A percentile compares a stretch with the other conserved stretches of the same genome.
Conservation (phyloP, 2,888 invertebrate species). For the Amiota communis region DNA sequence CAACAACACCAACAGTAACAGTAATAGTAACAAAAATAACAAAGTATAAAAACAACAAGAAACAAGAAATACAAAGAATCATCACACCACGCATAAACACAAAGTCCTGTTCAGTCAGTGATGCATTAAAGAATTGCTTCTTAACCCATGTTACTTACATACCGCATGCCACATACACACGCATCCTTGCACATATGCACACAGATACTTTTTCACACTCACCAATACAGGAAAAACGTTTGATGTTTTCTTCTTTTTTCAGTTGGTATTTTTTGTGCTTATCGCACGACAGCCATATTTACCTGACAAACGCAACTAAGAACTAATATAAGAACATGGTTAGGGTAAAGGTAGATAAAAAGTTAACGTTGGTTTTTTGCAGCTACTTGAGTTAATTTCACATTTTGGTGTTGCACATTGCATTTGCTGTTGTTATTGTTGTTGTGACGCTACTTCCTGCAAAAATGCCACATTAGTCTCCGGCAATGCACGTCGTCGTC, state of each 20-base stretch:
- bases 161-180: neutral
- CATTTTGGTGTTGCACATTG: neutral
- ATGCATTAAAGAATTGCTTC: neutral
- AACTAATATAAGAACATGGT: neutral
- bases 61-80: neutral
- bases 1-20: neutral
- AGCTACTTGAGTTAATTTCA: conserved; percentile 28
- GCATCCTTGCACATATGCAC: neutral
- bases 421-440: neutral
- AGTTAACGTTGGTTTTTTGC: neutral
- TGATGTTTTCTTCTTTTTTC: too few species aligned
- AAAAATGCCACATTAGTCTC: conserved; percentile 15
- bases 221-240: neutral
- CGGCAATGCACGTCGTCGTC: neutral
- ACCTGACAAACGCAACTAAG: conserved; percentile 1
- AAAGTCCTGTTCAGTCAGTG: too few species aligned
- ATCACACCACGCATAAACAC: neutral
- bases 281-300: conserved; percentile 11
- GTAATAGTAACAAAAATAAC: neutral
- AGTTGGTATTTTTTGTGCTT: neutral
- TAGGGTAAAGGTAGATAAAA: neutral
- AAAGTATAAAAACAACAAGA: neutral
- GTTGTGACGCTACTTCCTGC: neutral
- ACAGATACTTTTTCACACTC: neutral
- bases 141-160: neutral